Percentiles rank a stretch among this genome's conserved stretches.
These are phyloP conservation scores for Zonitis immaculata DNA, from an alignment of 2,888 invertebrate genomes.

Conservation along the genomic window DNA sequence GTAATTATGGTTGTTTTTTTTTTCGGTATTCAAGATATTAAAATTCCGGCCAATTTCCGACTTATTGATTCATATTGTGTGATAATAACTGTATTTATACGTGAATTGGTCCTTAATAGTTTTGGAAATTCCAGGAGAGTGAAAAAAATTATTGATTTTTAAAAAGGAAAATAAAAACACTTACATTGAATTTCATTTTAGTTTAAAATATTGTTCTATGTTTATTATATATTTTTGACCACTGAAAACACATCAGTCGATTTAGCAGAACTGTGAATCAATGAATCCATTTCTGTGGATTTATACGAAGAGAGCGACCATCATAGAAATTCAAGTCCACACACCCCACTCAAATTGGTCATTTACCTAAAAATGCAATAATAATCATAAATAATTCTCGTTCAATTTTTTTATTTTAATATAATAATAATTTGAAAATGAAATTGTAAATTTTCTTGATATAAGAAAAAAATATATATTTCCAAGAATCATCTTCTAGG, in stretches of 20 bases:
- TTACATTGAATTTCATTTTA: neutral
- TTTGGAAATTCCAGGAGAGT: neutral
- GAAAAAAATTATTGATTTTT: slow-evolving; percentile 1
- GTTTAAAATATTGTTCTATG: neutral
- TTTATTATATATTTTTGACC: neutral
- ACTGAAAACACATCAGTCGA: neutral
- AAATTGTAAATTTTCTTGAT: too few relatives aligned
- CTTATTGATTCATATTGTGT: neutral
- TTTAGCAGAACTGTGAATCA: neutral
- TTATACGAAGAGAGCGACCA: neutral
- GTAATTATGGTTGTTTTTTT: neutral
- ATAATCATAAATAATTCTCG: neutral
- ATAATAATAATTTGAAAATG: too few relatives aligned
- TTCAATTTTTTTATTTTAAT: neutral
- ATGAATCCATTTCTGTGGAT: slow-evolving; percentile 1
- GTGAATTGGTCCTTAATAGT: neutral
- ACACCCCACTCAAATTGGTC: neutral
- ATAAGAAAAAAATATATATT: too few relatives aligned
- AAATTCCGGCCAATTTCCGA: neutral
- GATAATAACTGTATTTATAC: neutral
- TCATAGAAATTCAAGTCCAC: neutral
- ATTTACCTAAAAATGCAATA: neutral
- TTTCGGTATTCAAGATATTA: neutral
- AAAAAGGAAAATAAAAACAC: slow-evolving; percentile 5
- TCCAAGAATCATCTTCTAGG: neutral